Evolutionary conservation across 2,113 vertebrate species (phyloP).

Genomic region (Marcusenius ussheri): DNA sequence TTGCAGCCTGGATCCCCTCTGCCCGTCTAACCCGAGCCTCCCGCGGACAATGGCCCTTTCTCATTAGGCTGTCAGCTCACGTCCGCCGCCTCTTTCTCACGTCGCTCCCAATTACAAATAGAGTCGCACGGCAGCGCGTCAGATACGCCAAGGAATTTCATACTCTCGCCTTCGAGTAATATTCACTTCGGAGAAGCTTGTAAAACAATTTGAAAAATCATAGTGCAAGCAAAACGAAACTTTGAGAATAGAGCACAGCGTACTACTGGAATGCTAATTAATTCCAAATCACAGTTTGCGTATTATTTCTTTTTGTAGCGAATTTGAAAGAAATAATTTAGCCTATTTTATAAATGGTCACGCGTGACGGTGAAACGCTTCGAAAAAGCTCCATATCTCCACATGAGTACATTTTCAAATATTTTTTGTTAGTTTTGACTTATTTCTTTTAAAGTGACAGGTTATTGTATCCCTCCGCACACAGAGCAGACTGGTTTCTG

Average conservation of each 20-base stretch:
- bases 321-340: neutral
- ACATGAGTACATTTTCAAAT: neutral
- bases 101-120: slow-evolving; percentile 36
- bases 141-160: neutral
- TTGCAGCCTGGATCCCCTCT: slow-evolving; percentile 22
- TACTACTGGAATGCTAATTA: neutral
- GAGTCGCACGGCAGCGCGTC: slow-evolving; percentile 17
- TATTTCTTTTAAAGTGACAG: neutral
- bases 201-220: neutral
- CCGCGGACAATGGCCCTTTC: slow-evolving; percentile 50
- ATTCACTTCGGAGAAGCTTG: neutral
- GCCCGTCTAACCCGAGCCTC: slow-evolving; percentile 31
- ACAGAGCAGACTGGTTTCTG: slow-evolving; percentile 83
- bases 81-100: slow-evolving; percentile 56
- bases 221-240: neutral
- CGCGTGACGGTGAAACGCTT: neutral
- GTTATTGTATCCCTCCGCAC: slow-evolving; percentile 5
- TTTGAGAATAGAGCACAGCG: neutral
- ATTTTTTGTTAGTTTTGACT: neutral
- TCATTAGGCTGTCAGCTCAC: slow-evolving; percentile 52
- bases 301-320: neutral
- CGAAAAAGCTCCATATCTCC: neutral
- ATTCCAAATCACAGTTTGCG: neutral
- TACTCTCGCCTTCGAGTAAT: neutral
- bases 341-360: neutral